Percentiles rank a stretch among this genome's conserved stretches.
These are phyloP conservation scores for Trachymyrmex septentrionalis DNA, from an alignment of 1,140 invertebrate species.

Conservation along the genomic window DNA sequence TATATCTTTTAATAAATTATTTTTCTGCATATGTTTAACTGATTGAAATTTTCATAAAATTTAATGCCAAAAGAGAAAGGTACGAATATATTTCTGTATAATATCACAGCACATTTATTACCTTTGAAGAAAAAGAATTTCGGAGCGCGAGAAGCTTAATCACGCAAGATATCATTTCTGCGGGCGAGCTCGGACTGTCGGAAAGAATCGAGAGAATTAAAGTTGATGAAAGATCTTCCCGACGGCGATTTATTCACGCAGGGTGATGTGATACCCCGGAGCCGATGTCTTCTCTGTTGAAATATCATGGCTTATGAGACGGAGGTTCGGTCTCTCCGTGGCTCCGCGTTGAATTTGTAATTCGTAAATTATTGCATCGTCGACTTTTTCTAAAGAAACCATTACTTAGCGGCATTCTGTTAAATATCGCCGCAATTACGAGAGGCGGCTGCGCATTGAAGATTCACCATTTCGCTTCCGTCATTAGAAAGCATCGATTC, in stretches of 20 bases:
- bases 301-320: slow-evolving; percentile 76
- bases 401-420: slow-evolving; percentile 70
- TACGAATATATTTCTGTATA: slow-evolving; percentile 15
- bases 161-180: slow-evolving; percentile 69
- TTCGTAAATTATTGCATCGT: slow-evolving; percentile 76
- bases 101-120: slow-evolving; percentile 24
- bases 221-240: slow-evolving; percentile 77
- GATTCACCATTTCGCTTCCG: slow-evolving; percentile 41
- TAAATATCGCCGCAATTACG: slow-evolving; percentile 73
- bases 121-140: slow-evolving; percentile 8
- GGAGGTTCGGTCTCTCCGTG: slow-evolving; percentile 33
- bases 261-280: slow-evolving; percentile 71
- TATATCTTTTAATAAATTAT: background rate
- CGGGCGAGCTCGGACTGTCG: slow-evolving; percentile 24
- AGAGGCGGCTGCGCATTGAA: slow-evolving; percentile 36
- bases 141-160: slow-evolving; percentile 57
- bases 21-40: background rate
- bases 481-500: slow-evolving; percentile 61
- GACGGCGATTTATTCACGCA: slow-evolving; percentile 75
- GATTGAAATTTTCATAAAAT: slow-evolving; percentile 11
- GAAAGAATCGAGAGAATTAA: slow-evolving; percentile 75
- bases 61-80: background rate
- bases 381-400: slow-evolving; percentile 69
- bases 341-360: slow-evolving; percentile 75
- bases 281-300: slow-evolving; percentile 67